Percentiles rank a stretch among this genome's conserved stretches.
phyloP scores from a whole-genome alignment of 2,113 vertebrate species.

The Chelonoidis abingdonii region DNA sequence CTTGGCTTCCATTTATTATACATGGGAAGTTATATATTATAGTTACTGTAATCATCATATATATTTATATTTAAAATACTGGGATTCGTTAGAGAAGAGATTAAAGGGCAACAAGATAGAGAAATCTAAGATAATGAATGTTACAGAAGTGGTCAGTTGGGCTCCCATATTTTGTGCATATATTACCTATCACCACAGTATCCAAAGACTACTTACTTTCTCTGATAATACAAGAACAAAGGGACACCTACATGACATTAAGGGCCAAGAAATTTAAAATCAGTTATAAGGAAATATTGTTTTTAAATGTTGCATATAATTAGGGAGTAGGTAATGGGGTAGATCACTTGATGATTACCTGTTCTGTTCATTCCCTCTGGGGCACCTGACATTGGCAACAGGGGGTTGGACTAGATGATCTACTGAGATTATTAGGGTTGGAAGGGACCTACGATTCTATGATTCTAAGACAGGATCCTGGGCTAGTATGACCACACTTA shows the following conservation, averaged over 20 bases:
- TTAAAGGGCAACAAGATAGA: not conserved
- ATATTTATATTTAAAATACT: not conserved
- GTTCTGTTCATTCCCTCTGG: no score
- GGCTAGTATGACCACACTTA: no score
- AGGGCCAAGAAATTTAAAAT: not conserved
- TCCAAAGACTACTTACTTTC: not conserved
- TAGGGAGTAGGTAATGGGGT: not conserved
- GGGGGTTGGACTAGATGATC: no score
- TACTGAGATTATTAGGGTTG: no score
- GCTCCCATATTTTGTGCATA: not conserved
- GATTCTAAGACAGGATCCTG: no score
- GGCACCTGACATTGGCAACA: no score
- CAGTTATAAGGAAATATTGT: not conserved
- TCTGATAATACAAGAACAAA: not conserved
- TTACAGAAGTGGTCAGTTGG: not conserved
- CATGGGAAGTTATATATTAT: not conserved
- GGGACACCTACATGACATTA: not conserved
- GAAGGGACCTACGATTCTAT: no score
- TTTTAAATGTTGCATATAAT: not conserved
- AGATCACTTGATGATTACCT: no score
- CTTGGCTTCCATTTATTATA: not conserved
- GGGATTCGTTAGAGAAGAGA: not conserved
- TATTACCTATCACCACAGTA: not conserved
- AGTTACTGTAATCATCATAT: accelerated
- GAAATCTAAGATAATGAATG: not conserved